These are phyloP conservation scores for Dendrolimus kikuchii DNA, from an alignment of 1,140 invertebrate species.

Conservation along the genomic window DNA sequence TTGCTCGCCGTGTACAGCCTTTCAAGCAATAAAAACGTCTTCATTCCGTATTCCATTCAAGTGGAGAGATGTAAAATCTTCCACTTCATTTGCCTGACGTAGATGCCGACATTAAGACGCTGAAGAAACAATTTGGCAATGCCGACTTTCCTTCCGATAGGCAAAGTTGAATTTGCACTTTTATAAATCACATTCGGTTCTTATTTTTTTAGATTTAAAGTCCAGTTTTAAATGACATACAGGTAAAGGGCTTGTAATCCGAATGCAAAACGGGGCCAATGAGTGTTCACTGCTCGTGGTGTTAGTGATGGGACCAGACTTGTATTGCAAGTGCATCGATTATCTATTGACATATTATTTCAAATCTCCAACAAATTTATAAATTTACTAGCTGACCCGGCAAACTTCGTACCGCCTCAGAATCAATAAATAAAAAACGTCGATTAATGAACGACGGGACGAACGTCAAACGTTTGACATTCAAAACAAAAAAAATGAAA, in stretches of 20 bases:
- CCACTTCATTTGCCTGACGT: slow-evolving; percentile 22
- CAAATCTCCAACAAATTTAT: too few species aligned
- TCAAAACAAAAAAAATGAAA: too few species aligned
- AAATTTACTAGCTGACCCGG: too few species aligned
- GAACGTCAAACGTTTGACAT: too few species aligned
- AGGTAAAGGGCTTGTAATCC: background rate
- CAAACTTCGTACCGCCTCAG: too few species aligned
- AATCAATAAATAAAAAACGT: too few species aligned
- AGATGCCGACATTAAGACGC: slow-evolving; percentile 19
- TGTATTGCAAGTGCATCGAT: too few species aligned
- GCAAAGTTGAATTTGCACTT: slow-evolving; percentile 9
- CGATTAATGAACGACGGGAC: too few species aligned
- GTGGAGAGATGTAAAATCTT: slow-evolving; percentile 21
- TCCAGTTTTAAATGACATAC: background rate
- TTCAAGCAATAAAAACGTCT: slow-evolving; percentile 14
- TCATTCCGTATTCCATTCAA: slow-evolving; percentile 16
- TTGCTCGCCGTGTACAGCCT: background rate
- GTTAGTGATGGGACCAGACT: too few species aligned
- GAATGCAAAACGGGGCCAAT: slow-evolving; percentile 14
- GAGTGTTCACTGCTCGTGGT: slow-evolving; percentile 9
- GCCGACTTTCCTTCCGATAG: slow-evolving; percentile 13
- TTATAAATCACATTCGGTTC: background rate
- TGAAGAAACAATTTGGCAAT: slow-evolving; percentile 26
- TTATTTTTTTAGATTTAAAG: slow-evolving; percentile 3
- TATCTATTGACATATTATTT: too few species aligned